A percentile compares a stretch with the other conserved stretches of the same genome.
These are phyloP conservation scores for Rhogogaster chlorosoma DNA, from an alignment of 2,888 invertebrate species.

Conservation along the genomic window DNA sequence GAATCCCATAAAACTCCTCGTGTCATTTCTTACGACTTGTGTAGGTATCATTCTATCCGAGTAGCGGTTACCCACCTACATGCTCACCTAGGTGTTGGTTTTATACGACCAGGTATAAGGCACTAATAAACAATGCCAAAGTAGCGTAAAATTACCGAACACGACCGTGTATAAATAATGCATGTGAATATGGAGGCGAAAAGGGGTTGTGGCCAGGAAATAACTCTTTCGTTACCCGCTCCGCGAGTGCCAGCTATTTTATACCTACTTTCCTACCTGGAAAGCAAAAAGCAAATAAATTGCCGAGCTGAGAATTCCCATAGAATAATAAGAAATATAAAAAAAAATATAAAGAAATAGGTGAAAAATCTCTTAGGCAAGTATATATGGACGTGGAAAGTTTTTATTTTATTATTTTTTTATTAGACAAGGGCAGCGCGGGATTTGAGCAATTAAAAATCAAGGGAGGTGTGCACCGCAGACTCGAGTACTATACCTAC, in stretches of 20 bases:
- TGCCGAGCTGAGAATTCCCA: neutral
- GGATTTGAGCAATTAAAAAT: constrained; percentile 32
- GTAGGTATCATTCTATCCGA: constrained; percentile 23
- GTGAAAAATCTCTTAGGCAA: neutral
- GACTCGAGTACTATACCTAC: neutral
- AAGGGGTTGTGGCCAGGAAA: constrained; percentile 42
- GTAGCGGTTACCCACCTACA: neutral
- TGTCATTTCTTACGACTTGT: constrained; percentile 38
- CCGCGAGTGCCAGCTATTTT: neutral
- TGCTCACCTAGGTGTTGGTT: neutral
- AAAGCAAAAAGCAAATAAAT: neutral
- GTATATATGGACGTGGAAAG: neutral
- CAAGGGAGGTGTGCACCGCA: neutral
- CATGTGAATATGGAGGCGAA: constrained; percentile 31
- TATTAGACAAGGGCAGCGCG: neutral
- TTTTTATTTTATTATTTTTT: neutral
- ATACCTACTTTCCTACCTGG: neutral
- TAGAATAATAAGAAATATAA: neutral
- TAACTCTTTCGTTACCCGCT: neutral
- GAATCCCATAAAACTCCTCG: constrained; percentile 38
- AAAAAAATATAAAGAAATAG: neutral
- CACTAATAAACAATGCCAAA: constrained; percentile 41
- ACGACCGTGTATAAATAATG: constrained; percentile 25
- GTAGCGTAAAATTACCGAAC: constrained; percentile 46
- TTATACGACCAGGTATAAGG: neutral